phyloP scores from a whole-genome alignment of 1,140 invertebrate species.

The Theocolax elegans region DNA sequence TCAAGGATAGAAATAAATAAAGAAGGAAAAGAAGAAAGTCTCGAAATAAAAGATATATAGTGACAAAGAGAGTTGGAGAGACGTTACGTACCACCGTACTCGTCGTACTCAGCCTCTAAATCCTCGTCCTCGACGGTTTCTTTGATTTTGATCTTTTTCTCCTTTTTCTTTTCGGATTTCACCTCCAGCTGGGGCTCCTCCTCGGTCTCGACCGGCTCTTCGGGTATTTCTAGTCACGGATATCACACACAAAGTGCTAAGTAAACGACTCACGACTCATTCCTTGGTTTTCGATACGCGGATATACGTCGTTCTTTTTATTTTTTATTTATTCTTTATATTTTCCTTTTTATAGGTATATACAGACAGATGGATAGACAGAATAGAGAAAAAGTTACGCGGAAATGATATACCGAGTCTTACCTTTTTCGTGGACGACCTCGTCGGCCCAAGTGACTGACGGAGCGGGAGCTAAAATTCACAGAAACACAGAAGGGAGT shows the following conservation, averaged over 20 bases:
- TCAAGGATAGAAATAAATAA: no score
- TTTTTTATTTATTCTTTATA: no score
- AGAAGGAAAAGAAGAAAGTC: no score
- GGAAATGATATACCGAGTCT: no score
- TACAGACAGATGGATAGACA: no score
- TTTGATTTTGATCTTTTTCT: not conserved
- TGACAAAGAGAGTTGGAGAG: no score
- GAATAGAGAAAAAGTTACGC: no score
- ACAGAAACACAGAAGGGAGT: slow-evolving; percentile 28
- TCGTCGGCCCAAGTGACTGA: slow-evolving; percentile 11
- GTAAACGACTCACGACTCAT: not conserved
- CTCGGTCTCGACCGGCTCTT: not conserved
- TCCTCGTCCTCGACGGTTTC: slow-evolving; percentile 12
- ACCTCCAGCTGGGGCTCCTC: not conserved
- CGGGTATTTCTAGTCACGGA: slow-evolving; percentile 22
- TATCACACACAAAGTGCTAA: slow-evolving; percentile 21
- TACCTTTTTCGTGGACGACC: slow-evolving; percentile 25
- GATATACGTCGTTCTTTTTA: no score
- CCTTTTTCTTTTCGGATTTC: slow-evolving; percentile 13
- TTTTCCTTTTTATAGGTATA: no score
- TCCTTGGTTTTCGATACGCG: not conserved
- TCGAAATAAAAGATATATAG: no score
- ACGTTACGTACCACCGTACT: slow-evolving; percentile 24
- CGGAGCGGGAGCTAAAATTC: slow-evolving; percentile 25
- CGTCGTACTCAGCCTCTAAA: slow-evolving; percentile 13